phyloP scores from a whole-genome alignment of 1,140 invertebrate species.

The Chionoecetes opilio region DNA sequence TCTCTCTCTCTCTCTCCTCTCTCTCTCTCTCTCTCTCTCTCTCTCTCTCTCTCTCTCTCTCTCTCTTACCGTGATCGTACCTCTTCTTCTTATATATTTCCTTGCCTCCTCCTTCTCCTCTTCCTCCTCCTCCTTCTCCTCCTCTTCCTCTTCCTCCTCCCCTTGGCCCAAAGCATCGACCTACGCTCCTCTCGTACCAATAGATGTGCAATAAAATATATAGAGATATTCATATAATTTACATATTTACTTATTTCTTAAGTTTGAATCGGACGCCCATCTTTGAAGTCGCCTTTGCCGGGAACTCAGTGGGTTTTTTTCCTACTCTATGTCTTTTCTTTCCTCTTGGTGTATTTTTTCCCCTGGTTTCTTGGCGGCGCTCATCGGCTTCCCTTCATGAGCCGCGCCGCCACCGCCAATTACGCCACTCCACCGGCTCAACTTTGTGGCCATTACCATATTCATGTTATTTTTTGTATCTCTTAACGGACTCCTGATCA shows the following conservation, averaged over 20 bases:
- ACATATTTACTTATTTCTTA: not conserved
- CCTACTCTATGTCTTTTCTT: not conserved
- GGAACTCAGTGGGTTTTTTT: not conserved
- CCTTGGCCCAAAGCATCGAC: too few species aligned
- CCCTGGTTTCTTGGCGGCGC: not conserved
- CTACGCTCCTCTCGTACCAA: not conserved
- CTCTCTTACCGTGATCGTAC: too few species aligned
- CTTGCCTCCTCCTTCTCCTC: too few species aligned
- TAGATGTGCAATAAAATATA: not conserved
- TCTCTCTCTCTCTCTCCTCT: too few species aligned
- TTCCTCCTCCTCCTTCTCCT: too few species aligned
- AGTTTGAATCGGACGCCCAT: not conserved
- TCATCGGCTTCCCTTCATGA: not conserved
- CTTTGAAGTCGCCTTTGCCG: not conserved
- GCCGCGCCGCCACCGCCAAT: not conserved
- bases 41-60: too few species aligned
- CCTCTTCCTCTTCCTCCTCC: too few species aligned
- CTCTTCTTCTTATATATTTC: too few species aligned
- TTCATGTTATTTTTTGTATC: not conserved
- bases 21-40: too few species aligned
- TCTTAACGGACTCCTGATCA: not conserved
- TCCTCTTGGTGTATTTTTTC: not conserved
- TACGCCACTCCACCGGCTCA: not conserved
- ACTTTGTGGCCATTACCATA: constrained; percentile 20
- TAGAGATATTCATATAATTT: not conserved